Conservation (phyloP, 64 coral and sea anemone species). For the Pocillopora verrucosa region DNA sequence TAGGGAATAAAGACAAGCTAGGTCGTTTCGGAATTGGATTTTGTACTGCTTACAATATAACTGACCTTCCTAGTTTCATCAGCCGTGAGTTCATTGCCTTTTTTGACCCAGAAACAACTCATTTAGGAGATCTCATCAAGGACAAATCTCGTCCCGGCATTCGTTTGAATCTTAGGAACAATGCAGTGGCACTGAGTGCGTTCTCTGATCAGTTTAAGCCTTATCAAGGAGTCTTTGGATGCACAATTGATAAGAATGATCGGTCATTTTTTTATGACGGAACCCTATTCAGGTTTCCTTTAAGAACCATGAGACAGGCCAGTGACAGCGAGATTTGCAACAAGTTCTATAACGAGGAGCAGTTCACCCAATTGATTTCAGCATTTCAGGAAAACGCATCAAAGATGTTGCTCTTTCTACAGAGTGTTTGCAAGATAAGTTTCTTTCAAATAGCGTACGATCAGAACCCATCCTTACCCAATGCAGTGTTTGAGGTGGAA, state of each 20-base stretch:
- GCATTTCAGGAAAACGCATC: conserved; percentile 61
- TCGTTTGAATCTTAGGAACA: conserved; percentile 77
- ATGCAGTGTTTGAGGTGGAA: conserved; percentile 47
- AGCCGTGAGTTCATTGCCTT: conserved; percentile 91
- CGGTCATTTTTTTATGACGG: conserved; percentile 79
- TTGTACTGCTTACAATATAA: conserved; percentile 79
- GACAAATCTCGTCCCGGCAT: conserved; percentile 87
- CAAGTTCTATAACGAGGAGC: conserved; percentile 68
- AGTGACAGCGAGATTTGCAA: conserved; percentile 86
- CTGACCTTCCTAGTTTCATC: conserved; percentile 94
- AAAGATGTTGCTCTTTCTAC: conserved; percentile 75
- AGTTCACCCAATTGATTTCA: conserved; percentile 47
- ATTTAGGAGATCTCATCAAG: conserved; percentile 82
- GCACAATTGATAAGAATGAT: conserved; percentile 40
- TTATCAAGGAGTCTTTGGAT: conserved; percentile 85
- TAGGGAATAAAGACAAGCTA: conserved; percentile 69
- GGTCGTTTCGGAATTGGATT: conserved; percentile 95
- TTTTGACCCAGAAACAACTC: conserved; percentile 89
- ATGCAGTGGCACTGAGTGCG: conserved; percentile 61
- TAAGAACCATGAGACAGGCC: conserved; percentile 84
- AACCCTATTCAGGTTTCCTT: conserved; percentile 90
- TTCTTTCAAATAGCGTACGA: conserved; percentile 61
- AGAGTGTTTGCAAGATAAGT: conserved; percentile 68
- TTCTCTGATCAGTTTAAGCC: conserved; percentile 93
- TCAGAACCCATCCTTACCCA: conserved; percentile 35